Evolutionary conservation across 2,113 vertebrate species (phyloP).

Genomic region (Egretta garzetta): DNA sequence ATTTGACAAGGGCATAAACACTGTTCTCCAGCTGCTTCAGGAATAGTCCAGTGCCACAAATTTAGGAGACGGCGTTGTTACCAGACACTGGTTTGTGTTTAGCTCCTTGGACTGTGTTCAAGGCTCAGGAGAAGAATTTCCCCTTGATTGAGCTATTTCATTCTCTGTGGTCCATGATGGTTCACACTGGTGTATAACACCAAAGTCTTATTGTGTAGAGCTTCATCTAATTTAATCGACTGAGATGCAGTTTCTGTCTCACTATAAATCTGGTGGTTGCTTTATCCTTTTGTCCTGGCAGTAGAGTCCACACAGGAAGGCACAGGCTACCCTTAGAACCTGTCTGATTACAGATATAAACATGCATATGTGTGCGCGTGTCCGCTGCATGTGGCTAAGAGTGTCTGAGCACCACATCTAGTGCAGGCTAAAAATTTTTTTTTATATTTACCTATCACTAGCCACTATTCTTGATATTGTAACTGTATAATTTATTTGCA

Average conservation of each 20-base stretch:
- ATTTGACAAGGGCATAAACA: neutral
- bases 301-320: neutral
- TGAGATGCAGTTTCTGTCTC: neutral
- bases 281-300: neutral
- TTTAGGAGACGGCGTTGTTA: neutral
- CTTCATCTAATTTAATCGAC: neutral
- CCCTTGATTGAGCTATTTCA: neutral
- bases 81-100: neutral
- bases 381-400: neutral
- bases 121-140: neutral
- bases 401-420: neutral
- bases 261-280: neutral
- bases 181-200: neutral
- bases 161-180: neutral
- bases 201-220: neutral
- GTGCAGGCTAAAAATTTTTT: neutral
- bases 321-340: neutral
- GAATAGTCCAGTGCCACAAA: neutral
- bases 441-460: neutral
- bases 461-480: neutral
- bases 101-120: neutral
- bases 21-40: neutral
- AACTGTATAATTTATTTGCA: neutral
- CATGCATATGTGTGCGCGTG: fast-evolving
- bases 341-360: neutral